phyloP scores from a whole-genome alignment of 2,888 invertebrate species.

The Folsomia candida region DNA sequence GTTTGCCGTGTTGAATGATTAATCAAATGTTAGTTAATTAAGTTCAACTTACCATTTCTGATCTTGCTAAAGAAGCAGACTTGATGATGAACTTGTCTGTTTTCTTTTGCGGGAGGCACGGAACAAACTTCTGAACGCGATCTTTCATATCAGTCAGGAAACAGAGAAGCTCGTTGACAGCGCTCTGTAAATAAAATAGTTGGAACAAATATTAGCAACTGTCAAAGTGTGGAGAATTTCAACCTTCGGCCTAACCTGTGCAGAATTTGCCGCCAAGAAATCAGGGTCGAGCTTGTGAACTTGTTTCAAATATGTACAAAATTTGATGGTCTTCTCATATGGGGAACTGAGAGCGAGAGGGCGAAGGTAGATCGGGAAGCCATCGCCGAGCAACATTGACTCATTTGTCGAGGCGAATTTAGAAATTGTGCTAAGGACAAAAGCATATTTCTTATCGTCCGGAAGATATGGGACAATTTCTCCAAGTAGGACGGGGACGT shows the following conservation, averaged over 20 bases:
- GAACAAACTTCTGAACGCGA: conserved; percentile 15
- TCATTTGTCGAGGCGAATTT: conserved; percentile 3
- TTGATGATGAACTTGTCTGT: not conserved
- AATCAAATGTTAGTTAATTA: not conserved
- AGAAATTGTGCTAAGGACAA: conserved; percentile 1
- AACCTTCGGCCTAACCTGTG: conserved; percentile 18
- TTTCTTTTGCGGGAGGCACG: conserved; percentile 13
- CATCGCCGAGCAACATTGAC: conserved; percentile 12
- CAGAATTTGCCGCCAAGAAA: conserved; percentile 21
- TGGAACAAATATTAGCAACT: not conserved
- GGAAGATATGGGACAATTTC: conserved; percentile 17
- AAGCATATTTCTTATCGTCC: not conserved
- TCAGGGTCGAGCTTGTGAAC: conserved; percentile 12
- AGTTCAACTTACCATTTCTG: conserved; percentile 18
- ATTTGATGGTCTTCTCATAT: not conserved
- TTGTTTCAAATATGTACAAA: not conserved
- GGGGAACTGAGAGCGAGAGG: conserved; percentile 11
- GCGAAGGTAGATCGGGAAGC: conserved; percentile 18
- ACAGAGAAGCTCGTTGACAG: conserved; percentile 28
- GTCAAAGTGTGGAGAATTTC: not conserved
- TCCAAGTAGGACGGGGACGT: conserved; percentile 21
- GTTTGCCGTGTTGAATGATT: no score
- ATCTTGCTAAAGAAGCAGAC: not conserved
- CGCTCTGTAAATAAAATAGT: conserved; percentile 1
- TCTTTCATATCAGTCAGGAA: conserved; percentile 20